phyloP scores from a whole-genome alignment of 2,797 vertebrate species.

The Margarornis squamiger region DNA sequence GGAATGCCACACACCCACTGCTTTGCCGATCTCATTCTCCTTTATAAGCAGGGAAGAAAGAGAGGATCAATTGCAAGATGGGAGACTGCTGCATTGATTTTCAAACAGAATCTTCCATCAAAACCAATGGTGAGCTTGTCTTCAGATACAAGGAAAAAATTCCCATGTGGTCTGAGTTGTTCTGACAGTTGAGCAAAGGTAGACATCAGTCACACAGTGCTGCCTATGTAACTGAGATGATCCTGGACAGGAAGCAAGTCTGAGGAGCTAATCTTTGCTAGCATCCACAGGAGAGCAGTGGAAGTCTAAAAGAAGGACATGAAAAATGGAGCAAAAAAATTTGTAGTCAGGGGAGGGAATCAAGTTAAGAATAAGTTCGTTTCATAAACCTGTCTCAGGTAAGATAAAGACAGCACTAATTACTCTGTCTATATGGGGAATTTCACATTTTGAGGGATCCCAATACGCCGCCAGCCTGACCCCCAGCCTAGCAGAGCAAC shows the following conservation, averaged over 20 bases:
- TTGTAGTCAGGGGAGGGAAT: background rate
- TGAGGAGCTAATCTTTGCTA: background rate
- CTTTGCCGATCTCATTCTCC: background rate
- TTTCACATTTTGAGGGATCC: background rate
- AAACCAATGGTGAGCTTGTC: slow-evolving; percentile 13
- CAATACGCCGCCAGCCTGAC: background rate
- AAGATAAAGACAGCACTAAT: background rate
- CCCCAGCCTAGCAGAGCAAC: background rate
- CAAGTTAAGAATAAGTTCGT: background rate
- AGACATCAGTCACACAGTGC: background rate
- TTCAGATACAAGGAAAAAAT: background rate
- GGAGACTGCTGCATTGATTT: slow-evolving; percentile 36
- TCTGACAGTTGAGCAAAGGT: background rate
- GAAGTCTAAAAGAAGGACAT: background rate
- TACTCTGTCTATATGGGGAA: background rate
- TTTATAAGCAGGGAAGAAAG: background rate
- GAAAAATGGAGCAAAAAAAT: background rate
- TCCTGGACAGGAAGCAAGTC: background rate
- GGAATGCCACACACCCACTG: background rate
- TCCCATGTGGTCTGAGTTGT: background rate
- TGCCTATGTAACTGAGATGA: background rate
- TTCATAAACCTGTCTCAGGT: background rate
- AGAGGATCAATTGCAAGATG: slow-evolving; percentile 5
- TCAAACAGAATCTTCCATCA: slow-evolving; percentile 54
- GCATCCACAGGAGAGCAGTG: background rate